These are phyloP conservation scores for Scomber colias DNA, from an alignment of 2,113 vertebrate species.

Conservation along the genomic window DNA sequence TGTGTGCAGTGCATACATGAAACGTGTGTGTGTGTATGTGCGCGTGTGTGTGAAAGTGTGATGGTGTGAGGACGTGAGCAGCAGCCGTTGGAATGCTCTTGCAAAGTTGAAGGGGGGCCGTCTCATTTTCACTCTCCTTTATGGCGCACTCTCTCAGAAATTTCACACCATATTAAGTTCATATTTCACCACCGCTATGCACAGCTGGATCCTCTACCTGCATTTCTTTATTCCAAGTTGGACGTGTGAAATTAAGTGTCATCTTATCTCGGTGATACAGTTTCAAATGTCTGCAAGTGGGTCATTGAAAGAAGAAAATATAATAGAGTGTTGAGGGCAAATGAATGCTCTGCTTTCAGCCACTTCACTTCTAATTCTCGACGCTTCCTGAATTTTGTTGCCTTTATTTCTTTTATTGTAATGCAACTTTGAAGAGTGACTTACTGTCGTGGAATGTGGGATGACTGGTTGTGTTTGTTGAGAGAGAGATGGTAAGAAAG, in stretches of 20 bases:
- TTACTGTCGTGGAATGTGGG: conserved; percentile 79
- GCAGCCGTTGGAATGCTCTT: conserved; percentile 77
- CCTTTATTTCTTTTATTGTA: conserved; percentile 38
- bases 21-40: conserved; percentile 19
- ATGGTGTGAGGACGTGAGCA: conserved; percentile 68
- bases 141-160: conserved; percentile 49
- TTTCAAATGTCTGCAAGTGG: conserved; percentile 63
- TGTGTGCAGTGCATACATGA: conserved; percentile 53
- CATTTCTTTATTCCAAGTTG: conserved; percentile 43
- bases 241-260: conserved; percentile 68
- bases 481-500: conserved; percentile 55
- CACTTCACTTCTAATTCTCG: conserved; percentile 12
- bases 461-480: conserved; percentile 80
- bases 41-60: conserved; percentile 47
- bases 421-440: conserved; percentile 51
- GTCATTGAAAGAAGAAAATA: conserved; percentile 13
- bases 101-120: conserved; percentile 51
- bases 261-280: conserved; percentile 57
- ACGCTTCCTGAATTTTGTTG: conserved; percentile 39
- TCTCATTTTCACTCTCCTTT: conserved; percentile 76
- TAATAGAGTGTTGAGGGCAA: not conserved
- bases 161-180: conserved; percentile 80
- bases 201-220: conserved; percentile 77
- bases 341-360: not conserved
- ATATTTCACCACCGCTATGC: conserved; percentile 65